Evolutionary conservation across 2,797 vertebrate genomes (phyloP), one percentile per base, ranked within the genome.

Genomic region (Acestrorhynchus altus): DNA sequence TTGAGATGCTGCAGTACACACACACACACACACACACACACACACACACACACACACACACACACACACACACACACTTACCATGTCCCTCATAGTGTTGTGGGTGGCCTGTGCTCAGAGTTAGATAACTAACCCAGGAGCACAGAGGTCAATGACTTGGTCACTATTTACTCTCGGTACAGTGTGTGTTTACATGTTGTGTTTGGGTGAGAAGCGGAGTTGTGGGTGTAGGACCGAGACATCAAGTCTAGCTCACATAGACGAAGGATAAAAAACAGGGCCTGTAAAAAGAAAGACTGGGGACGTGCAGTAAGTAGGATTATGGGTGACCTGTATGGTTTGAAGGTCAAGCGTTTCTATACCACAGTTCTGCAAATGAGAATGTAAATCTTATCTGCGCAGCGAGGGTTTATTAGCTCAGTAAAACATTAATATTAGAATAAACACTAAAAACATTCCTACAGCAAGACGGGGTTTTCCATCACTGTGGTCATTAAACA

Each of bases 111-210:
- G 31, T 28, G 66, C 42, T 49, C 20, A 74, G 59, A 59, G 77
- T 78, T 61, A 59, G 22, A 46, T 69, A 81, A 77, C 8, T 24
- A 67, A 66, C 63, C 65, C 52, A 56, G n/a, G 59, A 60, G 22
- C 24, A 52, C 31, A 75, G 63, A 80, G 20, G 75, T 84, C 47
- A 75, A 81, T 66, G 70, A 73, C 82, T 81, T 80, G 63, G 20
- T 52, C 81, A 84, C 72, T 80, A 83, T 71, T 84, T 74, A 74
- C 74, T 66, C 83, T 83, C 57, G 46, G 80, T 78, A 79, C 83
- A 81, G 60, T 73, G 68, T 74, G 77, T 79, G 46, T 86, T 86
- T 81, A 83, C 46, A 57, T 80, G 70, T 69, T 67, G 67, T 60
- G 79, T 74, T 83, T 78, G 64, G 42, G 75, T 80, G 80, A 71